A percentile compares a stretch with the other conserved stretches of the same genome.
phyloP scores from a whole-genome alignment of 2,113 vertebrate species.

The Neopipo cinnamomea region DNA sequence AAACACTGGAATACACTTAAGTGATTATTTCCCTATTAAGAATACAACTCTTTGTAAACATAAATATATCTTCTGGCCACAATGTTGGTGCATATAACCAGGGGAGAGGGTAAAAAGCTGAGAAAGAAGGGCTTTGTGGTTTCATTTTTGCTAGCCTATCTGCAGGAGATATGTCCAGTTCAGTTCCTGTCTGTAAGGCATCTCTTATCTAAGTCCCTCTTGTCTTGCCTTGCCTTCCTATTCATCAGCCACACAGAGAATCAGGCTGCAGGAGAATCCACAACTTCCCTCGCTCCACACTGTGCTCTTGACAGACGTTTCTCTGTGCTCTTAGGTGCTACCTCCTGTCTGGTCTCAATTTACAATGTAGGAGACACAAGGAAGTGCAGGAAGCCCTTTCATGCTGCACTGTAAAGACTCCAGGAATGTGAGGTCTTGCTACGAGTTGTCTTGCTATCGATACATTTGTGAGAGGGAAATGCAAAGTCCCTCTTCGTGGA shows the following conservation, averaged over 20 bases:
- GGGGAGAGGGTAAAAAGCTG: background rate
- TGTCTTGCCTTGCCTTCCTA: background rate
- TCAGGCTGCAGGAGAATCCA: background rate
- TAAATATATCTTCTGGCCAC: background rate
- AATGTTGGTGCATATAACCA: background rate
- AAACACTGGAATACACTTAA: background rate
- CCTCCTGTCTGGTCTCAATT: background rate
- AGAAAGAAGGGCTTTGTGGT: background rate
- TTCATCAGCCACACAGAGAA: background rate
- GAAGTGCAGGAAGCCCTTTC: background rate
- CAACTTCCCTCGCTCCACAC: background rate
- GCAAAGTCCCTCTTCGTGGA: background rate
- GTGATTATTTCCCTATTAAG: background rate
- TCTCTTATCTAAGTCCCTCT: background rate
- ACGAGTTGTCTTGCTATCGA: background rate
- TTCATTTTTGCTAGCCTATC: background rate
- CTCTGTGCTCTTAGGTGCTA: background rate
- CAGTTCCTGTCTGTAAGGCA: background rate
- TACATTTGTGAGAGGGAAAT: background rate
- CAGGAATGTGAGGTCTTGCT: background rate
- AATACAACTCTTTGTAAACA: background rate
- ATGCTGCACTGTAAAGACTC: background rate
- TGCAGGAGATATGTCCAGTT: background rate
- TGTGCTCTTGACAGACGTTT: background rate
- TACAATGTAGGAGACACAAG: accelerated